These are phyloP conservation scores for Ailuropoda melanoleuca DNA, from an alignment of 2,113 vertebrate genomes.

Conservation along the genomic window DNA sequence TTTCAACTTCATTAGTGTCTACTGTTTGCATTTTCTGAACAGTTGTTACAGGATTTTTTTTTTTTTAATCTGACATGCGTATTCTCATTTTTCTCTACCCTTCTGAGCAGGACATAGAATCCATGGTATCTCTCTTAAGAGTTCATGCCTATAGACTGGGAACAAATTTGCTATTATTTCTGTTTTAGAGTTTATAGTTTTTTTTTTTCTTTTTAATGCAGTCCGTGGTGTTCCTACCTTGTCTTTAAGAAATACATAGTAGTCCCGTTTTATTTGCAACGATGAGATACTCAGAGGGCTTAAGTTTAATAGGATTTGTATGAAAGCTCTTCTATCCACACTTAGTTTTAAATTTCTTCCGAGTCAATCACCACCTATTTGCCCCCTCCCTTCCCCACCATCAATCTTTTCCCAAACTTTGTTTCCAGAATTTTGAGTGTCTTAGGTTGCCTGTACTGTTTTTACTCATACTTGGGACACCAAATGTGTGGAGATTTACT, in stretches of 20 bases:
- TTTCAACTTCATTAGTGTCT: not conserved
- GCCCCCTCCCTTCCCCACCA: rapidly evolving
- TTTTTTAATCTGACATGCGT: not conserved
- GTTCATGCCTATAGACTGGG: not conserved
- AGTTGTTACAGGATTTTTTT: not conserved
- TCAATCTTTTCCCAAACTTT: not conserved
- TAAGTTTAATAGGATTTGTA: not conserved
- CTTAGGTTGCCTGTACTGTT: not conserved
- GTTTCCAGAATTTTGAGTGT: not conserved
- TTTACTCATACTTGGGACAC: not conserved
- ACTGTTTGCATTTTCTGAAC: not conserved
- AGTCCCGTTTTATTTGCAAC: not conserved
- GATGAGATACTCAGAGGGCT: not conserved
- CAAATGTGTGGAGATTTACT: not conserved
- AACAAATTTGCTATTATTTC: not conserved
- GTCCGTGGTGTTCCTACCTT: not conserved
- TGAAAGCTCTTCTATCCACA: not conserved
- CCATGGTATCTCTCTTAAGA: not conserved
- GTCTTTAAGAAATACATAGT: not conserved
- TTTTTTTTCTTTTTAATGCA: not conserved
- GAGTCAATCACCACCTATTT: not conserved
- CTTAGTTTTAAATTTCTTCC: not conserved
- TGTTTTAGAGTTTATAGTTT: not conserved
- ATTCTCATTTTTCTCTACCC: not conserved
- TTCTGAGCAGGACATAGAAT: not conserved